Evolutionary conservation across 2,888 invertebrate genomes (phyloP).

Genomic region (Villa cingulata): DNA sequence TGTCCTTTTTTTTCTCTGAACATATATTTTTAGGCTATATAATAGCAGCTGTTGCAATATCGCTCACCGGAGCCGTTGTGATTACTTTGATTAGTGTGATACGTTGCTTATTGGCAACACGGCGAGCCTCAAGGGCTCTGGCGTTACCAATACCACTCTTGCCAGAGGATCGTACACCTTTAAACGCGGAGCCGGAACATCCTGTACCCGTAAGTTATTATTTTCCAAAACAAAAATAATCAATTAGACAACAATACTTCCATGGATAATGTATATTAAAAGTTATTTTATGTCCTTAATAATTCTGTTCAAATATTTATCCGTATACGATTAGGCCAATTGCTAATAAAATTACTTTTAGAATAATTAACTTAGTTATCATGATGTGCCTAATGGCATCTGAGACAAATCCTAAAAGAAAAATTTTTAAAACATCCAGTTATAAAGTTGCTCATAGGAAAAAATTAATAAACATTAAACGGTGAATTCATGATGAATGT

Average conservation of each 20-base stretch:
- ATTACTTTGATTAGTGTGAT: slow-evolving; percentile 27
- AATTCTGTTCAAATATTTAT: background rate
- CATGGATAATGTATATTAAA: too few relatives aligned
- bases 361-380: too few relatives aligned
- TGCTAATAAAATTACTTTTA: too few relatives aligned
- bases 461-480: too few relatives aligned
- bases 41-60: slow-evolving; percentile 26
- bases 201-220: slow-evolving; percentile 36
- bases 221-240: background rate
- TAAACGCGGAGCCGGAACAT: slow-evolving; percentile 37
- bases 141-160: slow-evolving; percentile 32
- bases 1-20: too few relatives aligned
- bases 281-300: background rate
- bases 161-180: slow-evolving; percentile 30
- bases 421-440: too few relatives aligned
- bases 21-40: slow-evolving; percentile 25
- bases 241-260: background rate
- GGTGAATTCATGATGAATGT: too few relatives aligned
- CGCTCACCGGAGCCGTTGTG: slow-evolving; percentile 27
- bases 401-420: too few relatives aligned
- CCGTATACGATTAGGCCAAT: too few relatives aligned
- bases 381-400: too few relatives aligned
- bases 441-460: too few relatives aligned
- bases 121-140: slow-evolving; percentile 29
- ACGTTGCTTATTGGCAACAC: slow-evolving; percentile 23